A percentile compares a stretch with the other conserved stretches of the same genome.
Conservation (phyloP, 1,140 invertebrate species). For the Spodoptera frugiperda region DNA sequence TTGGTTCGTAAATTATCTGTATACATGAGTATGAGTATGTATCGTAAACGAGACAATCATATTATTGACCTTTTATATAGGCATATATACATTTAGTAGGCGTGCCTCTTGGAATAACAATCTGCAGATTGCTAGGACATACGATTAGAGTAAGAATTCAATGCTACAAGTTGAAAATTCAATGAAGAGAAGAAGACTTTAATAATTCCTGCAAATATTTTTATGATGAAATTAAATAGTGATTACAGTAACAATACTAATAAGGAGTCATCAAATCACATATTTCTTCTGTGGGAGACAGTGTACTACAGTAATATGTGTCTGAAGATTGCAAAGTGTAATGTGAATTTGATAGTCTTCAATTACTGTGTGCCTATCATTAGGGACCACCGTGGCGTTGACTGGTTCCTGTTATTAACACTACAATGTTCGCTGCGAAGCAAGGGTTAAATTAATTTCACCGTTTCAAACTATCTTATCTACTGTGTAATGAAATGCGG, state of each 20-base stretch:
- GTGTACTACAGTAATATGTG: background rate
- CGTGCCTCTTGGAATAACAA: no score
- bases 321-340: constrained; percentile 23
- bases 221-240: background rate
- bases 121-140: no score
- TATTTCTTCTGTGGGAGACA: constrained; percentile 9
- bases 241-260: constrained; percentile 23
- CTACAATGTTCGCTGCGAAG: constrained; percentile 11
- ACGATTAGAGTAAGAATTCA: no score
- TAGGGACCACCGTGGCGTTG: constrained; percentile 16
- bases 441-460: constrained; percentile 34
- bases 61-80: no score
- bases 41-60: no score
- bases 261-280: background rate
- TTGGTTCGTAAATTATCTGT: no score
- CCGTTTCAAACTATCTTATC: constrained; percentile 22
- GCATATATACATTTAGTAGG: no score
- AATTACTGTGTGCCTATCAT: constrained; percentile 33
- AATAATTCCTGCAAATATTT: no score
- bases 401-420: constrained; percentile 27
- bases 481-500: constrained; percentile 23
- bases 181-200: no score
- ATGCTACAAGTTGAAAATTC: no score
- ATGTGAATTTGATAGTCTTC: constrained; percentile 38
- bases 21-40: no score